Base-by-base conservation (phyloP, 1,140 invertebrate species). In the Riptortus pedestris region DNA sequence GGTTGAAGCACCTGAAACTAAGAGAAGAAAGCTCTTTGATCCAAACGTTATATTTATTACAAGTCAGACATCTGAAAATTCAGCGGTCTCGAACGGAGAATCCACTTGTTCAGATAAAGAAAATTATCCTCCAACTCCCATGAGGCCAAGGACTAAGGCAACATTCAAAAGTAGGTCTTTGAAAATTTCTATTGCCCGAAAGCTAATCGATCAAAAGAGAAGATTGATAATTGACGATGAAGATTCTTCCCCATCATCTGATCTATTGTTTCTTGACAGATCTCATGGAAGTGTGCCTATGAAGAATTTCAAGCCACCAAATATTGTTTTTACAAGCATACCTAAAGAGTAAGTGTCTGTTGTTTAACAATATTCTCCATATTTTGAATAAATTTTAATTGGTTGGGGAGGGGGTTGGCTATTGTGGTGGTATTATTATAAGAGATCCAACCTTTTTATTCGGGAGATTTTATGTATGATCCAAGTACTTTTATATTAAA, bases 1-100 rank as follows among this genome's bases (percentile, higher is more conserved):
- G n/a, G n/a, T n/a, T n/a, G n/a, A n/a, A n/a, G n/a, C n/a, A n/a
- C n/a, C n/a, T n/a, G 31, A 38, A 38, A 29, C 26, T 5, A 66
- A 20, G 62, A 66, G 33, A 66, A 27, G 60, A 38, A 61, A 62
- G 57, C 38, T 55, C 12, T 62, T 33, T 22, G 24, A 66, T 31
- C 45, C 60, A 24, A 57, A 62, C 22, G 60, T 62, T 16, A 20
- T n/a, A 5, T 26, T 62, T 18, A 22, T 29, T 2, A 7, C 12
- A 3, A 11, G 24, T 38, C 31, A 38, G 14, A 5, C 5, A 38
- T 38, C 31, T 7, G 31, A 38, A 38, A 38, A 14, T 38, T 5
- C 5, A 38, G 14, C 31, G 14, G 14, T 14, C 5, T 14, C 14
- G 14, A 38, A 38, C 14, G 31, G 14, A 38, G 14, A 7, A 7